These are phyloP conservation scores for Oryzias dopingdopingensis DNA, from an alignment of 2,797 vertebrate species.

Conservation along the genomic window DNA sequence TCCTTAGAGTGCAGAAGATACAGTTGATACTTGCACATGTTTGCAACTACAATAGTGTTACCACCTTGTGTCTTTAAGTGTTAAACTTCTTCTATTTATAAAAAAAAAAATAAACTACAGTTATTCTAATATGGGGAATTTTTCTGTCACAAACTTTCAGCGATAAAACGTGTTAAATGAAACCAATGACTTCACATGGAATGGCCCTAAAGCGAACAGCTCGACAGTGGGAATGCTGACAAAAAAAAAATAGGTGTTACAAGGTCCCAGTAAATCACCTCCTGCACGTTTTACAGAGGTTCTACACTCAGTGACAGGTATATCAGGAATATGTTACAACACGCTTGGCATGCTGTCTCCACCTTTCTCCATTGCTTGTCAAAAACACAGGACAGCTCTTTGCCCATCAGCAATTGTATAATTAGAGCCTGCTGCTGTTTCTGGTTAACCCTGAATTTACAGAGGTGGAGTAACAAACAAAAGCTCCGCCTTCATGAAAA, in stretches of 20 bases:
- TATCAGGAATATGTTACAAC: conserved; percentile 51
- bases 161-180: neutral
- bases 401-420: conserved; percentile 45
- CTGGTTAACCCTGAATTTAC: conserved; percentile 7
- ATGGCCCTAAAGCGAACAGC: conserved; percentile 12
- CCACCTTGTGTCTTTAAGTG: no score
- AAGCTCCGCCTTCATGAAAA: neutral
- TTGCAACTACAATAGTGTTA: no score
- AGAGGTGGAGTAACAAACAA: conserved; percentile 7
- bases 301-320: conserved; percentile 31
- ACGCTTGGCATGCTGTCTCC: conserved; percentile 45
- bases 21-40: no score
- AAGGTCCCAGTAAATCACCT: conserved; percentile 23
- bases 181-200: neutral
- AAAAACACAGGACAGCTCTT: conserved; percentile 30
- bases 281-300: conserved; percentile 9
- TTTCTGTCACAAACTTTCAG: neutral
- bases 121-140: neutral
- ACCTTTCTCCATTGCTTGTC: conserved; percentile 21
- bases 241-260: conserved; percentile 12
- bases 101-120: neutral
- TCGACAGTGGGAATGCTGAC: conserved; percentile 9
- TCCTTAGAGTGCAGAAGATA: no score
- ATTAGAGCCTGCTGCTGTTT: conserved; percentile 35
- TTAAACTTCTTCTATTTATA: no score